Evolutionary conservation across 1,140 invertebrate species (phyloP), one percentile per base, ranked within the genome.

Genomic region (Drosophila novamexicana): DNA sequence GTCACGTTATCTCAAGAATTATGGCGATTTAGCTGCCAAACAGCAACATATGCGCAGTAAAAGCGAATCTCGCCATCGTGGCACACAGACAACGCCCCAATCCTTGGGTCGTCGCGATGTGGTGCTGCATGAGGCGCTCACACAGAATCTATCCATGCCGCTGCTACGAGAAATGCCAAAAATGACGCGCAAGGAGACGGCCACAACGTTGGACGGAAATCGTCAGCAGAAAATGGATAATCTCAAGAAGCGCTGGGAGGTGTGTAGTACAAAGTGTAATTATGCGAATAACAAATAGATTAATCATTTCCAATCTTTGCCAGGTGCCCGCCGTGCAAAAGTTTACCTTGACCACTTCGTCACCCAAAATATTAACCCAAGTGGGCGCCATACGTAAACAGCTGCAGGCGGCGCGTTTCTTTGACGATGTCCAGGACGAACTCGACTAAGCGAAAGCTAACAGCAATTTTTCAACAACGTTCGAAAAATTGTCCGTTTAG

Each of bases 251-350:
- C 75, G 83, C 22, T 91, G 89, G 86, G 85, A 92, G 81, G 91
- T 91, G 64, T 16, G 76, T 74, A n/a, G 0, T 22, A 16, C 4
- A 32, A 40, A 50, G 4, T 32, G 2, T 67, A 3, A 10, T 16
- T 61, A 16, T 1, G 34, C 39, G 0, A 44, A 9, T 29, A 40
- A 49, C 12, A 36, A 3, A n/a, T n/a, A 40, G 1, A 10, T 8
- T 32, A 14, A 16, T 12, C 34, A 8, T 16, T 44, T 9, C 40
- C 7, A 16, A 36, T 65, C 0, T 29, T 8, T 42, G 32, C 6
- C 40, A 92, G 91, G 76, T 92, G 18, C 91, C 91, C 2, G 91
- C 88, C 9, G 90, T 92, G 14, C 90, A 92, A 63, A 91, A 88
- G 65, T 84, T 83, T 45, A 88, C 69, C 1, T 79, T 92, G 32